Percentiles rank a stretch among this genome's conserved stretches.
Conservation (phyloP, 2,888 invertebrate genomes). For the Stenichneumon culpator region DNA sequence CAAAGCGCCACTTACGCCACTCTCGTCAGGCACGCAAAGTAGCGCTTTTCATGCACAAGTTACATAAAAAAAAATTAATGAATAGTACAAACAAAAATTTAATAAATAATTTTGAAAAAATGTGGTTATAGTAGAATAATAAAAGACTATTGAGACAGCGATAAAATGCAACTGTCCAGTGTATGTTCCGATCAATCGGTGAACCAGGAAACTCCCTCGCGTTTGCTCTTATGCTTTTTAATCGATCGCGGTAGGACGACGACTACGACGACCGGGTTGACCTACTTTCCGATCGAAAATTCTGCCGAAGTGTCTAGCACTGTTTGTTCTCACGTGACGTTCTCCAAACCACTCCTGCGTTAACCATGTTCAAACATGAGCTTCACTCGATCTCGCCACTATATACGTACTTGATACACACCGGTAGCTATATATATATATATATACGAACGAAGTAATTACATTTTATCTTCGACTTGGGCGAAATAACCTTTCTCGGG, state of each 20-base stretch:
- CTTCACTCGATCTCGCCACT: constrained; percentile 51
- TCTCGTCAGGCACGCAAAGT: too few relatives aligned
- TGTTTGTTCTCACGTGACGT: constrained; percentile 68
- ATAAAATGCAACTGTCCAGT: constrained; percentile 17
- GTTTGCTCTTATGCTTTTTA: constrained; percentile 56
- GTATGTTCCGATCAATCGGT: constrained; percentile 11
- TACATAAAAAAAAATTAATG: too few relatives aligned
- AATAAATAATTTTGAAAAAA: too few relatives aligned
- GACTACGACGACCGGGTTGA: constrained; percentile 36
- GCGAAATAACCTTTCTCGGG: constrained; percentile 26
- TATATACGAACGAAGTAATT: constrained; percentile 37
- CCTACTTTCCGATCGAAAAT: constrained; percentile 67
- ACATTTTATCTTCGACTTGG: constrained; percentile 7
- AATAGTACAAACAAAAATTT: not conserved
- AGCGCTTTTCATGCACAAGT: too few relatives aligned
- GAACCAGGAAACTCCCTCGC: constrained; percentile 8
- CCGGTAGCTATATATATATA: constrained; percentile 20
- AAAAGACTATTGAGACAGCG: not conserved
- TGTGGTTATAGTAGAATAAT: too few relatives aligned
- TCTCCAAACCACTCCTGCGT: constrained; percentile 63
- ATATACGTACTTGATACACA: not conserved
- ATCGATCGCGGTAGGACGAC: constrained; percentile 60
- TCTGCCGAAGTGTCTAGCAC: constrained; percentile 55
- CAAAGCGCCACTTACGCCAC: too few relatives aligned
- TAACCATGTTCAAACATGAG: constrained; percentile 62